Evolutionary conservation across 2,797 vertebrate species (phyloP), one percentile per base, ranked within the genome.

Genomic region (Eurystomus glaucurus): DNA sequence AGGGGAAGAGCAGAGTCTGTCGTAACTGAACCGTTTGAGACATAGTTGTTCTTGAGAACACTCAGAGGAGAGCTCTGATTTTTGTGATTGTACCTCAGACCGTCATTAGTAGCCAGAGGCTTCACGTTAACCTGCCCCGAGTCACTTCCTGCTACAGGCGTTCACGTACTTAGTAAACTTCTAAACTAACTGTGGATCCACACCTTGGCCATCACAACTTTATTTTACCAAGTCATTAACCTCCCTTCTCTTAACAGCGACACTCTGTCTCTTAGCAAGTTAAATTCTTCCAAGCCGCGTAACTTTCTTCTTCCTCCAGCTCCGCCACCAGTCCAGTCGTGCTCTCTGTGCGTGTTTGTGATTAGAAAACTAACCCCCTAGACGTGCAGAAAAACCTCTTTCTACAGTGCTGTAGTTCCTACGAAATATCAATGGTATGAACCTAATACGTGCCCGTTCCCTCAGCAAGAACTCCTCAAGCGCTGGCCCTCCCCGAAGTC

Each of bases 401-500:
- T 16, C 95, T 94, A 92, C 84, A 35, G 11, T 21, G 65, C 2
- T 43, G 48, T 46, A 74, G 54, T 50, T 79, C 61, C 93, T 95
- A 95, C 41, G 61, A 70, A 22, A 10, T 77, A 58, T 1, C 6
- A 6, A 26, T 3, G 55, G 71, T 58, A n/a, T 83, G 46, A 8
- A 66, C 79, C 75, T 93, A 88, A 33, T 5, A 23, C 37, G 15
- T 18, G 21, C 68, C 48, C 11, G 0, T 41, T 87, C 39, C 33
- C 48, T 9, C 13, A 29, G 46, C 46, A 80, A 9, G 65, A 29
- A 1, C 3, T 16, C 6, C 29, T 98, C 85, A 99, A 71, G 98
- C 97, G 95, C 99, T 99, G 91, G 95, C 98, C 87, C 98, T 99
- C 66, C 99, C 99, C 10, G 97, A 51, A 2, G 82, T 33, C n/a